phyloP scores from a whole-genome alignment of 2,113 vertebrate genomes.

The Phocoena phocoena region DNA sequence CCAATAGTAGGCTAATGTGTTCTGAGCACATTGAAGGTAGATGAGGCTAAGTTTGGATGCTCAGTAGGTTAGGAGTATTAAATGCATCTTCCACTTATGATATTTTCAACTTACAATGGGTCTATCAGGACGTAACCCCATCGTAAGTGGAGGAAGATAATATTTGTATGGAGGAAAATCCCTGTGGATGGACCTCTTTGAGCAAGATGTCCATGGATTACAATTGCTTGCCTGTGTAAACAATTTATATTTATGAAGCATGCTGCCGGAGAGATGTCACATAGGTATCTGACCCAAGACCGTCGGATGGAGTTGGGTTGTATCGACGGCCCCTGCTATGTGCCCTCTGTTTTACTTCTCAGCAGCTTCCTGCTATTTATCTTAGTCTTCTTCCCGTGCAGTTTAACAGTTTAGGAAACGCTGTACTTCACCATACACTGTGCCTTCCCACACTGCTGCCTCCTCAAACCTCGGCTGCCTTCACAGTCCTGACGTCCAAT shows the following conservation, averaged over 20 bases:
- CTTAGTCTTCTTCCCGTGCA: not conserved
- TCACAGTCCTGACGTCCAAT: accelerated
- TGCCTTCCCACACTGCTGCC: not conserved
- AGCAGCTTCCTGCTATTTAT: not conserved
- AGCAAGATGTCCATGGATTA: not conserved
- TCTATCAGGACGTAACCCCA: too few relatives aligned
- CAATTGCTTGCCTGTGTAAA: not conserved
- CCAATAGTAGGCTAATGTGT: not conserved
- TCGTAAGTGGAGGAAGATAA: not conserved
- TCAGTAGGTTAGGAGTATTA: not conserved
- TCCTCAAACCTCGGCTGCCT: not conserved
- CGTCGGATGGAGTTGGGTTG: not conserved
- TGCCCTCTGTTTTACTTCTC: not conserved
- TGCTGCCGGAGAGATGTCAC: not conserved
- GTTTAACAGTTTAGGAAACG: too few relatives aligned
- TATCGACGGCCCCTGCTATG: accelerated
- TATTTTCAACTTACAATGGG: not conserved
- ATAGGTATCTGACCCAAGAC: too few relatives aligned
- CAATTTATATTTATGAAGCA: not conserved
- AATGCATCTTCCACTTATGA: not conserved
- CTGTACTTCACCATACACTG: accelerated
- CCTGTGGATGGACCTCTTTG: not conserved
- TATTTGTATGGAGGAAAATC: not conserved
- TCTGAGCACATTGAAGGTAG: not conserved
- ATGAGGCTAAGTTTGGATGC: not conserved